These are phyloP conservation scores for Hipparchia sbordonii DNA, from an alignment of 2,888 invertebrate species.

Conservation along the genomic window DNA sequence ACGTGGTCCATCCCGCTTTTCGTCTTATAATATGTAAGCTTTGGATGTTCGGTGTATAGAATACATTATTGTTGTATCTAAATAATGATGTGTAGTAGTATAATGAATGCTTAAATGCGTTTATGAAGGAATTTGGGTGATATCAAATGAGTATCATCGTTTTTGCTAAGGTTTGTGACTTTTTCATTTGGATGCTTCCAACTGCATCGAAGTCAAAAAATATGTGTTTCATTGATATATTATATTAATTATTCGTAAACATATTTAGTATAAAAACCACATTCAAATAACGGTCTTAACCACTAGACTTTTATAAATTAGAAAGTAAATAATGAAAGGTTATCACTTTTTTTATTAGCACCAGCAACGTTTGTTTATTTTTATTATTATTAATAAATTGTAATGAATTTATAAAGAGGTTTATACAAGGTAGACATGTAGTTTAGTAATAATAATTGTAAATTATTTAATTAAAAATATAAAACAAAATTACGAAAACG, in stretches of 20 bases:
- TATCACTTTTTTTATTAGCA: constrained; percentile 12
- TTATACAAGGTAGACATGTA: constrained; percentile 82
- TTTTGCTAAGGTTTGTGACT: constrained; percentile 33
- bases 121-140: constrained; percentile 80
- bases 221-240: constrained; percentile 23
- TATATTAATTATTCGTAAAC: constrained; percentile 13
- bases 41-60: constrained; percentile 76
- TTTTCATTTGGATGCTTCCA: constrained; percentile 30
- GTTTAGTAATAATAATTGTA: constrained; percentile 70
- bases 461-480: constrained; percentile 60
- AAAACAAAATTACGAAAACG: constrained; percentile 49
- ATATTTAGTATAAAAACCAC: constrained; percentile 2
- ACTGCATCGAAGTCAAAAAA: constrained; percentile 24
- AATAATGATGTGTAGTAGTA: constrained; percentile 47
- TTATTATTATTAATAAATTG: constrained; percentile 44
- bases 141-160: constrained; percentile 61
- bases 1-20: constrained; percentile 14
- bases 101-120: constrained; percentile 65
- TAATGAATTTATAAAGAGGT: constrained; percentile 80
- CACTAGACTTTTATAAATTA: constrained; percentile 36
- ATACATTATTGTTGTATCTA: constrained; percentile 3
- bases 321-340: constrained; percentile 17
- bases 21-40: constrained; percentile 60
- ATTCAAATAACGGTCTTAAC: constrained; percentile 17
- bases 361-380: constrained; percentile 25